Conservation (phyloP, 1,140 invertebrate species). For the Papilio xuthus region DNA sequence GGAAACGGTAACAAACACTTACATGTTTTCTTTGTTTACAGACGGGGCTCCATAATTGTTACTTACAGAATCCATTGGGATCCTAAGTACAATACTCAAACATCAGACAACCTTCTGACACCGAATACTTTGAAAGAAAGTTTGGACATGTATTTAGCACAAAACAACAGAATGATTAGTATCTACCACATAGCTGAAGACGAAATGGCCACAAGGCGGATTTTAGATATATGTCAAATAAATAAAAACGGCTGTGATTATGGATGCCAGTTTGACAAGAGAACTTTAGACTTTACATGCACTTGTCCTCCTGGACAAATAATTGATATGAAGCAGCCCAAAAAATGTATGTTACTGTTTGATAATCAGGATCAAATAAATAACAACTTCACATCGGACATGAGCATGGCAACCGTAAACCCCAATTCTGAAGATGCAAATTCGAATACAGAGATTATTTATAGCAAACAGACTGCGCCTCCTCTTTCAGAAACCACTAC, state of each 20-base stretch:
- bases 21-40: constrained; percentile 65
- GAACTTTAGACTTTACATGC: constrained; percentile 84
- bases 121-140: constrained; percentile 76
- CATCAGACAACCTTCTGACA: constrained; percentile 80
- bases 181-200: constrained; percentile 81
- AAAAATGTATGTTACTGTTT: constrained; percentile 62
- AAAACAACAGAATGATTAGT: constrained; percentile 80
- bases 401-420: constrained; percentile 43
- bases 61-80: constrained; percentile 85
- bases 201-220: constrained; percentile 71
- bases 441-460: constrained; percentile 61
- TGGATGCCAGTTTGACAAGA: constrained; percentile 88
- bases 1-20: neutral
- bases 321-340: constrained; percentile 66
- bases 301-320: constrained; percentile 84
- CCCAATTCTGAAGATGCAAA: constrained; percentile 57
- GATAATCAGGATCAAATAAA: constrained; percentile 47
- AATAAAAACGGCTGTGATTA: constrained; percentile 89
- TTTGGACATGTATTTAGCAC: constrained; percentile 76
- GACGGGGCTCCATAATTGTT: constrained; percentile 84
- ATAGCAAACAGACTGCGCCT: constrained; percentile 60
- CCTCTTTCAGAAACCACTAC: constrained; percentile 64
- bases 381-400: constrained; percentile 49
- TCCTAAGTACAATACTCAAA: constrained; percentile 78
- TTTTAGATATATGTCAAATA: constrained; percentile 88